phyloP scores from a whole-genome alignment of 2,888 invertebrate genomes.

The Ceraclea dissimilis region DNA sequence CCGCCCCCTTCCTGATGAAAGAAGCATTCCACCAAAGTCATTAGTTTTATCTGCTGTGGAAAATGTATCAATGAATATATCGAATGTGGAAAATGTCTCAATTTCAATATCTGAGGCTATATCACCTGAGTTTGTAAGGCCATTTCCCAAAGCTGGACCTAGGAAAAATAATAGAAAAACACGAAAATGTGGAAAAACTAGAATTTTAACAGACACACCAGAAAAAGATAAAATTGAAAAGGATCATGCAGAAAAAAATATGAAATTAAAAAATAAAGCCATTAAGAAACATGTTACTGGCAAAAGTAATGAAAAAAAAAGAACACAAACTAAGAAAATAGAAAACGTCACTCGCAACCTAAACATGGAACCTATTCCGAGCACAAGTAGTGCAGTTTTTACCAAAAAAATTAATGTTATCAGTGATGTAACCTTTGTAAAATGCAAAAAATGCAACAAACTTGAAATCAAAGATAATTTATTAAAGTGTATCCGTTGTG shows the following conservation, averaged over 20 bases:
- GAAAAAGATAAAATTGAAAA: conserved; percentile 4
- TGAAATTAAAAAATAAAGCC: conserved; percentile 1
- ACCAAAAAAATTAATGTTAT: conserved; percentile 1
- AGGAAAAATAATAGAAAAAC: neutral
- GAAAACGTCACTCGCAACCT: conserved; percentile 2
- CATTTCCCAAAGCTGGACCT: conserved; percentile 5
- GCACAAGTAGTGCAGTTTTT: neutral
- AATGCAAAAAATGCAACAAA: neutral
- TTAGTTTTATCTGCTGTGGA: conserved; percentile 1
- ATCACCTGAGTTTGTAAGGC: conserved; percentile 1
- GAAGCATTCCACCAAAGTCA: conserved; percentile 1
- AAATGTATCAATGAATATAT: conserved; percentile 1
- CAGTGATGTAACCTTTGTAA: neutral
- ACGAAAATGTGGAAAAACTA: neutral
- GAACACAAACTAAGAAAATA: conserved; percentile 1
- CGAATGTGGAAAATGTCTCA: neutral
- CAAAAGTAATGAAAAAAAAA: neutral
- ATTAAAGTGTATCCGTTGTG: neutral
- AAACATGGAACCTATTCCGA: conserved; percentile 1
- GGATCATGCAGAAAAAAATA: neutral
- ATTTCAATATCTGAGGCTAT: neutral
- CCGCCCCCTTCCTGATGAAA: neutral
- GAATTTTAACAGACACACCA: conserved; percentile 6
- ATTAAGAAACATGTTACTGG: neutral
- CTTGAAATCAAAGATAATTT: conserved; percentile 1